Evolutionary conservation across 2,797 vertebrate genomes (phyloP).

Genomic region (Labroides dimidiatus): DNA sequence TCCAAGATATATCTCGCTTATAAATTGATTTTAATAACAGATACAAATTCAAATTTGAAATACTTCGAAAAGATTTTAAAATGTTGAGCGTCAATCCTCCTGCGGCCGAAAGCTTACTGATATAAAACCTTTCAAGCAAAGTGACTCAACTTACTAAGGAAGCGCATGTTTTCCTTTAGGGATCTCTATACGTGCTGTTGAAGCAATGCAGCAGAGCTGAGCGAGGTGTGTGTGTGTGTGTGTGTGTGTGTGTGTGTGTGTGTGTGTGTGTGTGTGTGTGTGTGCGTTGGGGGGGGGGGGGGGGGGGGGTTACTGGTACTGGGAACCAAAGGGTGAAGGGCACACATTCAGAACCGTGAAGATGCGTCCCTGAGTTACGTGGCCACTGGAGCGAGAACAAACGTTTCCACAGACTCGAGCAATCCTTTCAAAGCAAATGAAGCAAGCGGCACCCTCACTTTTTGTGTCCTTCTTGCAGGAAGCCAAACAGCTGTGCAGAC

Average conservation of each 20-base stretch:
- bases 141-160: slow-evolving; percentile 9
- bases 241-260: too few species aligned
- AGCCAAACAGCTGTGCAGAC: slow-evolving; percentile 43
- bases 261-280: too few species aligned
- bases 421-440: slow-evolving; percentile 31
- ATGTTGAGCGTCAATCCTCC: too few species aligned
- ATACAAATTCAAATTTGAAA: background rate
- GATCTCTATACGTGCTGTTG: slow-evolving; percentile 37
- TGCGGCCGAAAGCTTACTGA: background rate
- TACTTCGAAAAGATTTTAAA: background rate
- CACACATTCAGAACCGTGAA: slow-evolving; percentile 54
- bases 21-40: background rate
- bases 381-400: slow-evolving; percentile 38
- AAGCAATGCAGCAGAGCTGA: slow-evolving; percentile 63
- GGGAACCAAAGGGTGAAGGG: slow-evolving; percentile 55
- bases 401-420: slow-evolving; percentile 14
- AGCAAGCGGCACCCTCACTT: slow-evolving; percentile 9
- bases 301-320: slow-evolving; percentile 17
- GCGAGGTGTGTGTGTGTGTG: too few species aligned
- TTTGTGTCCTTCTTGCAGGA: slow-evolving; percentile 36
- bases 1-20: slow-evolving; percentile 1
- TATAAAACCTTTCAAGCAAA: slow-evolving; percentile 26
- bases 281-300: slow-evolving; percentile 2
- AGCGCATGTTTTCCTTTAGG: slow-evolving; percentile 24
- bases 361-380: slow-evolving; percentile 51